phyloP scores from a whole-genome alignment of 2,888 invertebrate species.

The Biston betularia region DNA sequence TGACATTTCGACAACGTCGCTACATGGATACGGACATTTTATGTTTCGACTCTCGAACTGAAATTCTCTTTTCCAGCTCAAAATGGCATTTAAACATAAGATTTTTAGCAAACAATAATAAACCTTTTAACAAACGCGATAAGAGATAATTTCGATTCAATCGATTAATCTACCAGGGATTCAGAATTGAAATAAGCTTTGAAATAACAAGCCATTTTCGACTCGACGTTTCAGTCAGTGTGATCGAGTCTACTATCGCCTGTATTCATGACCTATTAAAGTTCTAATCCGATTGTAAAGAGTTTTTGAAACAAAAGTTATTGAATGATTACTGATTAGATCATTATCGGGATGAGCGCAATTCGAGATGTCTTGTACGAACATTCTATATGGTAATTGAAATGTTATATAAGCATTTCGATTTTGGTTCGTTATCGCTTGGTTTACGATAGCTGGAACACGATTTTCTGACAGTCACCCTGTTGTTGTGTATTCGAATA shows the following conservation, averaged over 20 bases:
- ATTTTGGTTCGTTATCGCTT: slow-evolving; percentile 75
- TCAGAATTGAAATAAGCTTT: slow-evolving; percentile 65
- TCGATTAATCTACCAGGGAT: slow-evolving; percentile 56
- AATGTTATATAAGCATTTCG: slow-evolving; percentile 80
- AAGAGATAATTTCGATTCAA: slow-evolving; percentile 59
- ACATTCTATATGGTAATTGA: slow-evolving; percentile 85
- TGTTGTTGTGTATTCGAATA: slow-evolving; percentile 40
- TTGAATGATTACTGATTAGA: slow-evolving; percentile 84
- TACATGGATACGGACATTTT: slow-evolving; percentile 64
- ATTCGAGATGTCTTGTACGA: slow-evolving; percentile 70
- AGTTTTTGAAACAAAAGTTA: slow-evolving; percentile 76
- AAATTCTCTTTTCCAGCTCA: slow-evolving; percentile 50
- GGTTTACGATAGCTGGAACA: slow-evolving; percentile 63
- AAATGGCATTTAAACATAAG: slow-evolving; percentile 52
- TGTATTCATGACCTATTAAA: slow-evolving; percentile 57
- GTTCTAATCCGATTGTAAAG: slow-evolving; percentile 53
- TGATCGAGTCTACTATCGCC: slow-evolving; percentile 57
- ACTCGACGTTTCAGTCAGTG: slow-evolving; percentile 64
- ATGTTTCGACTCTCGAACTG: slow-evolving; percentile 75
- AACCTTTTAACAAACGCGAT: slow-evolving; percentile 52
- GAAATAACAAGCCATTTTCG: slow-evolving; percentile 75
- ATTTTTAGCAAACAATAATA: slow-evolving; percentile 46
- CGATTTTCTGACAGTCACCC: slow-evolving; percentile 54
- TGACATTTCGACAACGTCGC: slow-evolving; percentile 66
- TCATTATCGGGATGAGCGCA: slow-evolving; percentile 82